Conservation (phyloP, 2,797 vertebrate genomes). For the Girardinus metallicus region DNA sequence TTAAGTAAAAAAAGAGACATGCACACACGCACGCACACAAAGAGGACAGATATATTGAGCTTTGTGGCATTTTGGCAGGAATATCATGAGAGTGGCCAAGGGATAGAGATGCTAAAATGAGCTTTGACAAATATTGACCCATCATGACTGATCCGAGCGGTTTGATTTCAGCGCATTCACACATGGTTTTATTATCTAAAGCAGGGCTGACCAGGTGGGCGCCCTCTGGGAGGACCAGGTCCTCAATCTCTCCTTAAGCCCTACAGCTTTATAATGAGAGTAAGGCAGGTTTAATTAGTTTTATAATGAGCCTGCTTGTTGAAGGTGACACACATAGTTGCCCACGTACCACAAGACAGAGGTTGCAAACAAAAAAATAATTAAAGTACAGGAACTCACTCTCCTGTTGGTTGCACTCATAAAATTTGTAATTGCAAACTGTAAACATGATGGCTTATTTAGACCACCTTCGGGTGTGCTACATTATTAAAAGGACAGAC, state of each 20-base stretch:
- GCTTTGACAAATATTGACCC: constrained; percentile 48
- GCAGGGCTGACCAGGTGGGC: constrained; percentile 55
- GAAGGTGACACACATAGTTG: constrained; percentile 53
- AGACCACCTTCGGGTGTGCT: constrained; percentile 4
- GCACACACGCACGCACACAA: not conserved
- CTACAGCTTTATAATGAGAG: constrained; percentile 67
- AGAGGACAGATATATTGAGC: constrained; percentile 14
- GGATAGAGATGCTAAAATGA: constrained; percentile 35
- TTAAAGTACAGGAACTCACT: not conserved
- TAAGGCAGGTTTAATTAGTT: constrained; percentile 74
- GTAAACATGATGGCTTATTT: constrained; percentile 21
- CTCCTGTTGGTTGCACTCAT: constrained; percentile 17
- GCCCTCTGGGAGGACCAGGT: constrained; percentile 63
- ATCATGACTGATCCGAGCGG: constrained; percentile 21
- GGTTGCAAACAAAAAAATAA: constrained; percentile 25
- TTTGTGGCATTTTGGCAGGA: constrained; percentile 17
- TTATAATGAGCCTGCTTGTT: constrained; percentile 75
- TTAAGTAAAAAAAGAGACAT: constrained; percentile 9
- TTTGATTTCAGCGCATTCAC: constrained; percentile 62
- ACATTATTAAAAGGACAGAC: constrained; percentile 9
- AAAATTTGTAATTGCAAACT: constrained; percentile 28
- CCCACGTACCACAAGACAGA: constrained; percentile 24
- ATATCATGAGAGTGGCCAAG: constrained; percentile 19
- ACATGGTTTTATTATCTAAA: constrained; percentile 64
- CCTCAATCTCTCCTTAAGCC: constrained; percentile 69